These are phyloP conservation scores for Galbula dea DNA, from an alignment of 2,113 vertebrate genomes.

Conservation along the genomic window DNA sequence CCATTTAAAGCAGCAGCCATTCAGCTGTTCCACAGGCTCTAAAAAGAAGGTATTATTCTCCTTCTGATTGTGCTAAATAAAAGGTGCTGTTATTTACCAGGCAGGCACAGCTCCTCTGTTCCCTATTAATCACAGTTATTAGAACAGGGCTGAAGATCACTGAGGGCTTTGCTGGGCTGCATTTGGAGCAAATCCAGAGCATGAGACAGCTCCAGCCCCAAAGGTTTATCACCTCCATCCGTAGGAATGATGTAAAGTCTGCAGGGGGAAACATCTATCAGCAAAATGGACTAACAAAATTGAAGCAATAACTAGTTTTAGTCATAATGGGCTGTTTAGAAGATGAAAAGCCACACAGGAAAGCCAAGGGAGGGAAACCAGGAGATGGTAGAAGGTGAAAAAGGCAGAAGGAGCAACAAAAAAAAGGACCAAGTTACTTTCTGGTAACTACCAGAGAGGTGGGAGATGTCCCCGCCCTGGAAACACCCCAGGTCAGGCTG, in stretches of 20 bases:
- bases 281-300: not conserved
- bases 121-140: not conserved
- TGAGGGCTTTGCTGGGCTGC: not conserved
- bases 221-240: not conserved
- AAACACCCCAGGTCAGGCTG: no score
- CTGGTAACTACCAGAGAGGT: not conserved
- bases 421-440: not conserved
- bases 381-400: not conserved
- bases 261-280: not conserved
- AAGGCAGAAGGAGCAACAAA: not conserved
- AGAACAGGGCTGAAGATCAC: not conserved
- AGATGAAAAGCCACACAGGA: not conserved
- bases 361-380: not conserved
- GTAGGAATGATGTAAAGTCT: not conserved
- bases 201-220: not conserved
- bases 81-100: not conserved
- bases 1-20: not conserved
- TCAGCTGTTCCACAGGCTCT: not conserved
- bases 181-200: not conserved
- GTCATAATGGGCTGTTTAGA: not conserved
- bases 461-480: no score
- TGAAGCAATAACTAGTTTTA: not conserved
- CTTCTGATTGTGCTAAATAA: not conserved
- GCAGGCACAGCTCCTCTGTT: not conserved
- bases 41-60: not conserved